Percentiles rank a stretch among this genome's conserved stretches.
These are phyloP conservation scores for Turdus rufiventris DNA, from an alignment of 2,113 vertebrate genomes.

Conservation along the genomic window DNA sequence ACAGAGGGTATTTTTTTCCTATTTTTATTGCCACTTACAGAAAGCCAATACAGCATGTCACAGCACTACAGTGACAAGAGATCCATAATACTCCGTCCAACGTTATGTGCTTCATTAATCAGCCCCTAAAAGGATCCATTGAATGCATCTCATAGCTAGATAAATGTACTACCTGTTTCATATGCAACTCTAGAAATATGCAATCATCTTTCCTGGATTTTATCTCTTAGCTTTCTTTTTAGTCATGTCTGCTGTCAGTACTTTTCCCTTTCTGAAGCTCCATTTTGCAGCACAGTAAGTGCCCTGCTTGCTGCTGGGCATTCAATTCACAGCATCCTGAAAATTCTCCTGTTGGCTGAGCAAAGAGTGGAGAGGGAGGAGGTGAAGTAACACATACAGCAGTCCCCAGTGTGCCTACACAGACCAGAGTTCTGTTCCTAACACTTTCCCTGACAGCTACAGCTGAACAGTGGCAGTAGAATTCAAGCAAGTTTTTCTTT, in stretches of 20 bases:
- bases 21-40: not conserved
- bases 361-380: not conserved
- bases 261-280: not conserved
- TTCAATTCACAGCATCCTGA: not conserved
- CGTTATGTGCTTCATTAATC: not conserved
- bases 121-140: not conserved
- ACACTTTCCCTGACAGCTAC: accelerated
- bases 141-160: not conserved
- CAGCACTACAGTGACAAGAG: not conserved
- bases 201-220: not conserved
- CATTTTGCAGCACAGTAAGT: not conserved
- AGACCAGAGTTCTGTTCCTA: not conserved
- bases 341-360: not conserved
- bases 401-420: not conserved
- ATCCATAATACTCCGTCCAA: not conserved
- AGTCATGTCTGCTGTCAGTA: not conserved
- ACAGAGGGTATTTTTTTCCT: not conserved
- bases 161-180: not conserved
- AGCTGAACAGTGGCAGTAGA: not conserved
- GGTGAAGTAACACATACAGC: not conserved
- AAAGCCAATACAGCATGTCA: not conserved
- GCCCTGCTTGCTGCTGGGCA: not conserved
- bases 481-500: not conserved
- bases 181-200: not conserved
- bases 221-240: not conserved